phyloP scores from a whole-genome alignment of 2,113 vertebrate genomes.

The Xenotilapia flavipinnis region DNA sequence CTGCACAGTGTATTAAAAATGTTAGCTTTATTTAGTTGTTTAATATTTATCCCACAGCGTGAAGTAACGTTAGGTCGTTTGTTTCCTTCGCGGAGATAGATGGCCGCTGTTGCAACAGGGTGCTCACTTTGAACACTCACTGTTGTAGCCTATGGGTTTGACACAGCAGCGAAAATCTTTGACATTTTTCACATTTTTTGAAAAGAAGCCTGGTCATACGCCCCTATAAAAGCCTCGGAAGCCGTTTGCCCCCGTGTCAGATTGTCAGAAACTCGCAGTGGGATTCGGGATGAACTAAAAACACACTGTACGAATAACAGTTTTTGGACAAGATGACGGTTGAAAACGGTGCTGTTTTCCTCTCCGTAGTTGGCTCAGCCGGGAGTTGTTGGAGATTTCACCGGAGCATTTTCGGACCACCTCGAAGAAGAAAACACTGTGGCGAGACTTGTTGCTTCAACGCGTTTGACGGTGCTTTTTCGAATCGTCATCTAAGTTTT shows the following conservation, averaged over 20 bases:
- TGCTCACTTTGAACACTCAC: conserved; percentile 73
- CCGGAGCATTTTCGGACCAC: conserved; percentile 87
- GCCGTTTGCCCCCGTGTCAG: conserved; percentile 15
- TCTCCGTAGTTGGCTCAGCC: conserved; percentile 80
- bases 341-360: conserved; percentile 78
- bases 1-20: conserved; percentile 11
- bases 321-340: conserved; percentile 81
- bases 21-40: conserved; percentile 9
- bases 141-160: conserved; percentile 53
- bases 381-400: conserved; percentile 84
- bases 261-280: conserved; percentile 4
- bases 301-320: conserved; percentile 2
- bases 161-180: conserved; percentile 72
- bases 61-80: conserved; percentile 27
- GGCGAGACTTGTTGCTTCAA: conserved; percentile 87
- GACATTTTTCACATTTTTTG: conserved; percentile 82
- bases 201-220: conserved; percentile 69
- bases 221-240: conserved; percentile 56
- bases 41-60: conserved; percentile 22
- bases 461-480: conserved; percentile 57
- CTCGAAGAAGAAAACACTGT: conserved; percentile 75
- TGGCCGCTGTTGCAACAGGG: conserved; percentile 70
- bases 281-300: conserved; percentile 14
- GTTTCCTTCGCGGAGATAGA: conserved; percentile 36
- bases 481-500: conserved; percentile 46